Conservation (phyloP, 2,113 vertebrate genomes). For the Tupaia chinensis region DNA sequence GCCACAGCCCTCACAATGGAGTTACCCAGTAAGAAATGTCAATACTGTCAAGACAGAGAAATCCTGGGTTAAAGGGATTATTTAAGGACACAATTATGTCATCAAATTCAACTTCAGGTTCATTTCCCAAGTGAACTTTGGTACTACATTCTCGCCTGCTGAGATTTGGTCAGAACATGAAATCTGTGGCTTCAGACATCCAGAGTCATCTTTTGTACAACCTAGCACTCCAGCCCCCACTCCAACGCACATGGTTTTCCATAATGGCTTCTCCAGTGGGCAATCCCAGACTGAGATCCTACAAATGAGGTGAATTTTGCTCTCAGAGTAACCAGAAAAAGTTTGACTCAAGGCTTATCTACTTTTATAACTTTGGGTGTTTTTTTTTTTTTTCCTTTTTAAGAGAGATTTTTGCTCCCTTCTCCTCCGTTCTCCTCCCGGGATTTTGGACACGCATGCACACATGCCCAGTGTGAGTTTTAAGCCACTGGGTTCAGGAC, state of each 20-base stretch:
- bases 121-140: neutral
- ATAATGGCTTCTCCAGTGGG: neutral
- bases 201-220: neutral
- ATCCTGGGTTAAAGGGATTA: neutral
- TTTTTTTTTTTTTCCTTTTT: too few species aligned
- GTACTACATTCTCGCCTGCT: neutral
- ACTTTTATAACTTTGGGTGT: neutral
- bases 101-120: neutral
- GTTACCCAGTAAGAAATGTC: neutral
- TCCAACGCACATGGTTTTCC: neutral
- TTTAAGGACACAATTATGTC: conserved; percentile 8
- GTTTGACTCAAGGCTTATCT: conserved; percentile 2
- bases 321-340: conserved; percentile 18
- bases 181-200: neutral
- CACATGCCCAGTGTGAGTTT: too few species aligned
- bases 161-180: conserved; percentile 22
- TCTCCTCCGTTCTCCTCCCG: too few species aligned
- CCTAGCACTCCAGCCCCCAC: neutral
- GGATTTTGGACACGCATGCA: too few species aligned
- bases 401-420: too few species aligned
- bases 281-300: neutral
- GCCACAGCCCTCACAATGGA: neutral
- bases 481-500: too few species aligned
- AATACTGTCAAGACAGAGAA: neutral
- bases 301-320: neutral